Base-by-base conservation (phyloP, 2,888 invertebrate species). In the Willowsia nigromaculata region DNA sequence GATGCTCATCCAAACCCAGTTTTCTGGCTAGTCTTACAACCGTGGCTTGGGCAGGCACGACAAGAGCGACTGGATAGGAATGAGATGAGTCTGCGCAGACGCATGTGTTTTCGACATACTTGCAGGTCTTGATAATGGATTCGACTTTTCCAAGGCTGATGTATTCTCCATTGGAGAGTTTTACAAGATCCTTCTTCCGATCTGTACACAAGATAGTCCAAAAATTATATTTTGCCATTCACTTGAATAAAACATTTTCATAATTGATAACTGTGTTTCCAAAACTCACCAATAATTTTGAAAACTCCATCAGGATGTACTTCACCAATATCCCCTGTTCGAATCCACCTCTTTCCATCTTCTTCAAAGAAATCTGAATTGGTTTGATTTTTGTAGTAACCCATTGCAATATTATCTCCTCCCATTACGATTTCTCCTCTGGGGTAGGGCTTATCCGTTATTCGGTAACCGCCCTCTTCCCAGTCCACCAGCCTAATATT, bases 101-200 rank as follows among this genome's bases (percentile, higher is more conserved):
- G 94, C 99, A 99, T 94, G 99, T 97, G 94, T 99, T 99, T 94
- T 99, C 99, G 80, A 99, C 97, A 50, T 98, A 94, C 15, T 98
- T 96, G 93, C 97, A 97, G 5, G 99, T 98, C 94, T 99, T 98
- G 93, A 99, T 94, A 93, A 97, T 97, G 0, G 99, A 96, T 94
- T 99, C 99, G 43, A 99, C 98, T 94, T 98, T 99, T 91, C 98
- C 99, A 76, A 99, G 95, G 0, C 99, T 99, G 27, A 99, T 98
- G 94, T 99, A 99, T 94, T 99, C 99, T 91, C 99, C 99, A 33
- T 98, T 97, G 94, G 99, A 98, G 83, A 99, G 95, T 94, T 99
- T 99, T 47, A 99, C 98, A 92, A 99, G 95, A 95, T 99, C 99
- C 95, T 99, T 99, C 95, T 99, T 99, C 92, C 99, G 97, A 94